phyloP scores from a whole-genome alignment of 2,113 vertebrate species.

The Struthio camelus region DNA sequence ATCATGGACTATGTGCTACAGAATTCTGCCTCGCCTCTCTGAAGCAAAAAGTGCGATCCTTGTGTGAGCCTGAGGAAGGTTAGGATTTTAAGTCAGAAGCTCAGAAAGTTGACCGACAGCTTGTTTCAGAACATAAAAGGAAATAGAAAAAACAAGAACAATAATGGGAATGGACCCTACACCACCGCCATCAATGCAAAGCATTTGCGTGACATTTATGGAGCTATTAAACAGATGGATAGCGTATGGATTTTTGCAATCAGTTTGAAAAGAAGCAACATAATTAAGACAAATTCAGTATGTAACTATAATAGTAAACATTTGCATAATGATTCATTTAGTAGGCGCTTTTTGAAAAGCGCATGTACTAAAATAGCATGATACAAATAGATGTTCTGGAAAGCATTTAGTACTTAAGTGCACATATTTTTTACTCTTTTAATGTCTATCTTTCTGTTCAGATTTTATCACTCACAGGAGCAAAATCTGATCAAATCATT shows the following conservation, averaged over 20 bases:
- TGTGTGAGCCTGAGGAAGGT: not conserved
- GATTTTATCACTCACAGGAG: not conserved
- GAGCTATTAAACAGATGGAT: not conserved
- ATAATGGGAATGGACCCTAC: accelerated
- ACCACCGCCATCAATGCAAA: not conserved
- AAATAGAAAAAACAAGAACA: accelerated
- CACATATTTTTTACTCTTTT: not conserved
- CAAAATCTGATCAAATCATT: not conserved
- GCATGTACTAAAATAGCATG: not conserved
- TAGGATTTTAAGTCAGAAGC: not conserved
- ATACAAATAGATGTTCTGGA: not conserved
- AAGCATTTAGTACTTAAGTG: not conserved
- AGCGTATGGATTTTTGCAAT: not conserved
- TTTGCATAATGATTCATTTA: not conserved
- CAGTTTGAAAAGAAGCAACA: not conserved
- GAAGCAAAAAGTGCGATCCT: not conserved
- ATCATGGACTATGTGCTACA: accelerated
- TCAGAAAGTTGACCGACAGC: not conserved
- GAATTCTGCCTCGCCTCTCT: not conserved
- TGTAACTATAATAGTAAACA: not conserved
- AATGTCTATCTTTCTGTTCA: not conserved
- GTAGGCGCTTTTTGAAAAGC: not conserved
- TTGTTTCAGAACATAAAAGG: not conserved
- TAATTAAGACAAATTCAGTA: not conserved
- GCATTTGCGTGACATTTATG: not conserved